These are phyloP conservation scores for Himalopsyche tibetana DNA, from an alignment of 2,888 invertebrate species.

Conservation along the genomic window DNA sequence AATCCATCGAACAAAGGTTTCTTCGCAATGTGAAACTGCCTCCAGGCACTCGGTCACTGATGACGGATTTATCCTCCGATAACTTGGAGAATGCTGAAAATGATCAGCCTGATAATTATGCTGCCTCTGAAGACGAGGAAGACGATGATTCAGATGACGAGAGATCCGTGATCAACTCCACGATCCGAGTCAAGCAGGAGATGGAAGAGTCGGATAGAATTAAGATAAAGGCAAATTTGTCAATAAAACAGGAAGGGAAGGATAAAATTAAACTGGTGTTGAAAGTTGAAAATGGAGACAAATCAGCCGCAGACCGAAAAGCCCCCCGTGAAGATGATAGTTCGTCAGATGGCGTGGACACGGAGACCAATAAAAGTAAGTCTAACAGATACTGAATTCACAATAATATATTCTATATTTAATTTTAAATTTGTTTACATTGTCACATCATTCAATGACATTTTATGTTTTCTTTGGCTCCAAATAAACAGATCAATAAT, in stretches of 20 bases:
- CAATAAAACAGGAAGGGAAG: conserved; percentile 20
- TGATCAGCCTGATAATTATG: conserved; percentile 3
- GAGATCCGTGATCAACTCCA: not conserved
- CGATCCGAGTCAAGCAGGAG: conserved; percentile 9
- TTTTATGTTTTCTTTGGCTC: no score
- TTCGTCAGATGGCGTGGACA: not conserved
- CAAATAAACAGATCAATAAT: no score
- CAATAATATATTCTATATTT: no score
- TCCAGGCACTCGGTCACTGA: conserved; percentile 57
- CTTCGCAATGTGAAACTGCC: conserved; percentile 67
- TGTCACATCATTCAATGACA: not conserved
- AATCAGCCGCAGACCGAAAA: not conserved
- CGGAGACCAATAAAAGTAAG: not conserved
- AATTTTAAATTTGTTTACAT: not conserved
- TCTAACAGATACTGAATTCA: no score
- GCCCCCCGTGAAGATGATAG: not conserved
- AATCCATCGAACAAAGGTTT: conserved; percentile 79
- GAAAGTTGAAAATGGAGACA: conserved; percentile 7
- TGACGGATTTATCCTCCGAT: conserved; percentile 50
- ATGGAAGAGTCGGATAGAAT: not conserved
- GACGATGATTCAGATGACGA: conserved; percentile 42
- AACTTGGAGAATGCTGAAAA: conserved; percentile 44
- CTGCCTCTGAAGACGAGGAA: conserved; percentile 24
- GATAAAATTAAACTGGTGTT: conserved; percentile 10
- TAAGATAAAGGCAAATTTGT: conserved; percentile 1